phyloP scores from a whole-genome alignment of 2,113 vertebrate genomes.

The Tichodroma muraria region DNA sequence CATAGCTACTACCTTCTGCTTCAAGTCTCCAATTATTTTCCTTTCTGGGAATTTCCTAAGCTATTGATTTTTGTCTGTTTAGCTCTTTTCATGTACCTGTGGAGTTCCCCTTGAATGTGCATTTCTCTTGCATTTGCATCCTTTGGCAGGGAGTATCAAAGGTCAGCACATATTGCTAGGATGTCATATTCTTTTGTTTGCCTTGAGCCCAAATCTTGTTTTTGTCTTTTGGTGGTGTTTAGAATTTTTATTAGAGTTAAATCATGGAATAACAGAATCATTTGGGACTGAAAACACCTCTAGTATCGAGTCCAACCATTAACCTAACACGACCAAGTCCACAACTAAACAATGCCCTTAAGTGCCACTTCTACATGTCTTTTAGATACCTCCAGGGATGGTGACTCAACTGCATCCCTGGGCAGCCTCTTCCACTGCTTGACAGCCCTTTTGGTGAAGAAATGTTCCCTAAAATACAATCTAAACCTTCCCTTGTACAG shows the following conservation, averaged over 20 bases:
- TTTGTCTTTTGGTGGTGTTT: neutral
- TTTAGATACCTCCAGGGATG: neutral
- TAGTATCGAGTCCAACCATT: neutral
- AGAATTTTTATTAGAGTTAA: neutral
- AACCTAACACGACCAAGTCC: neutral
- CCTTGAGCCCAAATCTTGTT: neutral
- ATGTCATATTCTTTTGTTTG: neutral
- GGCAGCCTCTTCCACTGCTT: neutral
- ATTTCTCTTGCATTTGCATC: neutral
- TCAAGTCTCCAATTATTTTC: neutral
- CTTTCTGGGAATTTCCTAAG: neutral
- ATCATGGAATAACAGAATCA: neutral
- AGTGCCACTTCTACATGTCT: neutral
- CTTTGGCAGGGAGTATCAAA: neutral
- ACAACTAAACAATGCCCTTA: neutral
- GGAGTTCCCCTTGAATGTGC: neutral
- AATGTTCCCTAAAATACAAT: neutral
- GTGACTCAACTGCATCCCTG: neutral
- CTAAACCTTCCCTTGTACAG: neutral
- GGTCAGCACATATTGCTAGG: neutral
- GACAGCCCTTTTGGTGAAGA: neutral
- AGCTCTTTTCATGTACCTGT: neutral
- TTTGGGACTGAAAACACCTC: neutral
- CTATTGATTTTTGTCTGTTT: neutral
- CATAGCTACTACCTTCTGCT: neutral